Evolutionary conservation across 2,888 invertebrate genomes (phyloP), one percentile per base, ranked within the genome.

Genomic region (Melanargia galathea): DNA sequence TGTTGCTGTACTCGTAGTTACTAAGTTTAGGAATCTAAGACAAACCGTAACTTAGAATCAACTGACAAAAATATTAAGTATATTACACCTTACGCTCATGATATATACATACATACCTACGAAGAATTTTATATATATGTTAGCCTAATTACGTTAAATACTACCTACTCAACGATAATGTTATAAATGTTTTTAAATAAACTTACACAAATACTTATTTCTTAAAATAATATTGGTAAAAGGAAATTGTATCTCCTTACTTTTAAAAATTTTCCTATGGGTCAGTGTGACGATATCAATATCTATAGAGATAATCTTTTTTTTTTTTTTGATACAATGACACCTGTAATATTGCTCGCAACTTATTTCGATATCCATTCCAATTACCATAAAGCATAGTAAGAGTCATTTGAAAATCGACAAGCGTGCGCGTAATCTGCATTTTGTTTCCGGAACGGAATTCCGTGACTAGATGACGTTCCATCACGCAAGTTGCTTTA

Each of bases 391-490:
- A 38, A 38, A 38, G 38, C n/a, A 13, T 38, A 38, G 38, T 38
- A n/a, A 8, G 10, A 5, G 6, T 13, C 49, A 61, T 16, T 56
- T 30, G 57, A 57, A 62, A 62, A 45, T 43, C 48, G 51, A 63
- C 33, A 60, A 46, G 26, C 40, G 33, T 54, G 33, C 49, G 33
- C 33, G 43, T 43, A 63, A 60, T 63, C 49, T 51, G 51, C 62
- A 63, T 65, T 60, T 69, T 54, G 63, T 67, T 62, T 69, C 65
- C 69, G 65, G 65, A 65, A 63, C 66, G 55, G 57, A 54, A 46
- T 55, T 64, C 54, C 48, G 46, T 20, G 54, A 63, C 48, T 63
- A 33, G 24, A 55, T 55, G 56, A 62, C 60, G 60, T 68, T 57
- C 52, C 60, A 57, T 62, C 65, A 67, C 65, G 65, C 63, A 40